These are phyloP conservation scores for Ornithoptera alexandrae DNA, from an alignment of 2,888 invertebrate genomes.

Conservation along the genomic window DNA sequence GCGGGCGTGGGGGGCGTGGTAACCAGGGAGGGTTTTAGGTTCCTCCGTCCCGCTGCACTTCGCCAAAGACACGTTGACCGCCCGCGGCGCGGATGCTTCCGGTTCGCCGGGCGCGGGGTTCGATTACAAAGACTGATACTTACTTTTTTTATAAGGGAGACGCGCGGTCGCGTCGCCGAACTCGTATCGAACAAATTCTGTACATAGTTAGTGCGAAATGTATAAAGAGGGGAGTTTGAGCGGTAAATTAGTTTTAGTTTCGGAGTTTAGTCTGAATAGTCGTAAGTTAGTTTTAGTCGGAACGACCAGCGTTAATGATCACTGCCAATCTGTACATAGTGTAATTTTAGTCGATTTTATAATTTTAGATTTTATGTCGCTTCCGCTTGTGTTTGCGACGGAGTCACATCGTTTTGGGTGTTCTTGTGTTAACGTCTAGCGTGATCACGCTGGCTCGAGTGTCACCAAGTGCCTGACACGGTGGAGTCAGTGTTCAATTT, in stretches of 20 bases:
- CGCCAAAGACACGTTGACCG: slow-evolving; percentile 67
- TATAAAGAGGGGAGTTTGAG: slow-evolving; percentile 48
- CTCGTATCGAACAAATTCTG: slow-evolving; percentile 53
- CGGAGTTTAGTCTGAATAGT: slow-evolving; percentile 56
- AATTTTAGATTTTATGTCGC: slow-evolving; percentile 35
- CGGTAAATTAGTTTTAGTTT: slow-evolving; percentile 48
- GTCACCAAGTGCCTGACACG: slow-evolving; percentile 63
- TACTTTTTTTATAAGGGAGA: slow-evolving; percentile 66
- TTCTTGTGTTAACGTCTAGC: slow-evolving; percentile 12
- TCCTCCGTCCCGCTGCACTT: slow-evolving; percentile 41
- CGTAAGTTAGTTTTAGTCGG: slow-evolving; percentile 48
- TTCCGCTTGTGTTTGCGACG: slow-evolving; percentile 1
- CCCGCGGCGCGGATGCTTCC: slow-evolving; percentile 42
- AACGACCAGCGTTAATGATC: slow-evolving; percentile 71
- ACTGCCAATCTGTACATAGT: slow-evolving; percentile 76
- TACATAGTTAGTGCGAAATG: slow-evolving; percentile 62
- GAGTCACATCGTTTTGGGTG: slow-evolving; percentile 16
- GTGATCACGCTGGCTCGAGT: slow-evolving; percentile 33
- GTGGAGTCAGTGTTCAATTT: slow-evolving; percentile 61
- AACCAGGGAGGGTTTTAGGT: too few relatives aligned
- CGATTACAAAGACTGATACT: slow-evolving; percentile 75
- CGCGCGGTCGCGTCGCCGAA: slow-evolving; percentile 43
- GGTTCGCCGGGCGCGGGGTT: slow-evolving; percentile 50
- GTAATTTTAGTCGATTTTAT: slow-evolving; percentile 40
- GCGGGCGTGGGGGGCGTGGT: slow-evolving; percentile 32